Evolutionary conservation across 2,888 invertebrate species (phyloP), one percentile per base, ranked within the genome.

Genomic region (Gortyna flavago): DNA sequence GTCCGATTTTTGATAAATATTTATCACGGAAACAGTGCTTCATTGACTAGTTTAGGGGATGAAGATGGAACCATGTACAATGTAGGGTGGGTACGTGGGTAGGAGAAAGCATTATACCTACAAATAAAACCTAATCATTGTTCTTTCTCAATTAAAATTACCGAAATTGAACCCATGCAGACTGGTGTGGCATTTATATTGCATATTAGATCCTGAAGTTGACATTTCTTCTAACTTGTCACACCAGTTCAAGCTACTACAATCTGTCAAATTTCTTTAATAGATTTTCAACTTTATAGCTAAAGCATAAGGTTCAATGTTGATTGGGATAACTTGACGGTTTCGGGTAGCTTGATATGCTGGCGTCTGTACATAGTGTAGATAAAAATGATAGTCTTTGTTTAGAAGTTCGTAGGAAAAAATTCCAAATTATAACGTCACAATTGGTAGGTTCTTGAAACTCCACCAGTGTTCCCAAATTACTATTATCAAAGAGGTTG

Each of bases 1-100:
- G n/a, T n/a, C n/a, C n/a, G n/a, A n/a, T n/a, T n/a, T 83, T 54
- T 32, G 0, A 25, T 57, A 16, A 44, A 79, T 57, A 68, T 84
- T 83, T 70, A 54, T 29, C 9, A 7, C 21, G 2, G 0, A 16
- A 32, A 62, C 29, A 41, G 11, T 11, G 2, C n/a, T 16, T 64
- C 16, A 32, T 21, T 64, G 9, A 4, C n/a, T 32, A 9, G 11
- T 18, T 41, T 51, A 0, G 0, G 13, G 18, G n/a, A 48, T 74
- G 9, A 59, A 35, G 1, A 44, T 4, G 16, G 35, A 16, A 4
- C 1, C 44, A 44, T 44, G 44, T 13, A 18, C 5, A n/a, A 65
- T 16, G 7, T 64, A 61, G 18, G 32, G 6, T 6, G 9, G 5
- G 13, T 38, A n/a, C n/a, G n/a, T n/a, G n/a, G n/a, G n/a, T n/a